Evolutionary conservation across 1,140 invertebrate genomes (phyloP).

Genomic region (Tyrophagus putrescentiae): DNA sequence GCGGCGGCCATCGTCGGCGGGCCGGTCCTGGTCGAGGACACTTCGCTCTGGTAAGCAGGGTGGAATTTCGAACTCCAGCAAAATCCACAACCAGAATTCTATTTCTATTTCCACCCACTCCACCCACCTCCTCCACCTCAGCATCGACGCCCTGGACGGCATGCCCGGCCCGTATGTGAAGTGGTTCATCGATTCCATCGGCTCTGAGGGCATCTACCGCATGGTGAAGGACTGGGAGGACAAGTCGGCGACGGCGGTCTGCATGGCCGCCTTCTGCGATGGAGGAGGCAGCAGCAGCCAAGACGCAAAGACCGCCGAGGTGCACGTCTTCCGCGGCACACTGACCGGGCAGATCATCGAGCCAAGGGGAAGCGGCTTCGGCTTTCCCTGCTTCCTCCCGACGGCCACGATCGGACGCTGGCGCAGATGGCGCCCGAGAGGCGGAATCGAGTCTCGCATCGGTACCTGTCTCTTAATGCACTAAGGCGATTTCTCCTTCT

Average conservation of each 20-base stretch:
- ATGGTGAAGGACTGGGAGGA: slow-evolving; percentile 64
- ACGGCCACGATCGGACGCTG: neutral
- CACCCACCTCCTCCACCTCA: slow-evolving; percentile 35
- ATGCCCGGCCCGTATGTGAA: slow-evolving; percentile 95
- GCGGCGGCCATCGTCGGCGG: slow-evolving; percentile 54
- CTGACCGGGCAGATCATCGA: neutral
- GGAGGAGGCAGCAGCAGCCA: slow-evolving; percentile 37
- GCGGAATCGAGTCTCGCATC: neutral
- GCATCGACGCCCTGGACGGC: slow-evolving; percentile 81
- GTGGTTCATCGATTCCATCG: slow-evolving; percentile 85
- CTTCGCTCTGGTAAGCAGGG: slow-evolving; percentile 13
- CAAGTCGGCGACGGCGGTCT: slow-evolving; percentile 78
- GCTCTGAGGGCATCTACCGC: slow-evolving; percentile 61
- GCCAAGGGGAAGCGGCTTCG: neutral
- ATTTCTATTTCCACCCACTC: no score
- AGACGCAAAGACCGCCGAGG: no score
- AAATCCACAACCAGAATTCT: no score
- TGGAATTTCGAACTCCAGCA: no score
- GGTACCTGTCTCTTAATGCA: neutral
- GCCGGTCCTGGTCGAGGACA: slow-evolving; percentile 57
- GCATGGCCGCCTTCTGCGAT: slow-evolving; percentile 69
- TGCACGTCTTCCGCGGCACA: neutral
- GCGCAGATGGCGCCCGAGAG: neutral
- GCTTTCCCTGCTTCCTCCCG: slow-evolving; percentile 10
- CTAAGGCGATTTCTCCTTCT: neutral